phyloP scores from a whole-genome alignment of 2,113 vertebrate species.

The Ictidomys tridecemlineatus region DNA sequence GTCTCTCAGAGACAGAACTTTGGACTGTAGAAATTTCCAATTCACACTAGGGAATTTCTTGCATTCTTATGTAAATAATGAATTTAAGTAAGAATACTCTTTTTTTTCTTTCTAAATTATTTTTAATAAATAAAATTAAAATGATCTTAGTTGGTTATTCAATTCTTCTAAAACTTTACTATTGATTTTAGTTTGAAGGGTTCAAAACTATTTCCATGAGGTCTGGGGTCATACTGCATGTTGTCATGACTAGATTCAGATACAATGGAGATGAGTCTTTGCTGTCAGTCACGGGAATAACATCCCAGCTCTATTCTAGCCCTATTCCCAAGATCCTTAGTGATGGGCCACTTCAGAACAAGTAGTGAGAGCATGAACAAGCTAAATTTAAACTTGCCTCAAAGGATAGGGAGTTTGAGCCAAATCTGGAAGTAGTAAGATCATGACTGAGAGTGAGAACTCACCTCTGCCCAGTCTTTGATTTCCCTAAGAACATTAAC shows the following conservation, averaged over 20 bases:
- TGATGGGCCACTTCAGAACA: conserved; percentile 14
- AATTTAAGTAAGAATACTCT: not conserved
- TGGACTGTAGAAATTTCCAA: not conserved
- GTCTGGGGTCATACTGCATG: not conserved
- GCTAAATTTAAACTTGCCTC: conserved; percentile 66
- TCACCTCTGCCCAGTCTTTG: conserved; percentile 55
- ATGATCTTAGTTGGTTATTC: not conserved
- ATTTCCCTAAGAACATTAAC: conserved; percentile 63
- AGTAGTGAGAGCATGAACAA: not conserved
- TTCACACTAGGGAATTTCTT: not conserved
- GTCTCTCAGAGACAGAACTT: not conserved
- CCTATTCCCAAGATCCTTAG: not conserved
- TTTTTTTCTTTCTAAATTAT: not conserved
- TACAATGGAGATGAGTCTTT: not conserved
- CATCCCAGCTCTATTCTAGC: not conserved
- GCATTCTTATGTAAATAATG: not conserved
- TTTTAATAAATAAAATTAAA: conserved; percentile 23
- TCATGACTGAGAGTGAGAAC: conserved; percentile 23
- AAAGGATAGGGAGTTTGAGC: not conserved
- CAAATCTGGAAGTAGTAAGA: conserved; percentile 4
- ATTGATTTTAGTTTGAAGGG: not conserved
- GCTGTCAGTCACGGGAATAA: not conserved
- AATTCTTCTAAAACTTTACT: not conserved
- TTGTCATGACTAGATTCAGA: not conserved
- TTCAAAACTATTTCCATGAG: not conserved